phyloP scores from a whole-genome alignment of 2,797 vertebrate species.

The Meda fulgida region DNA sequence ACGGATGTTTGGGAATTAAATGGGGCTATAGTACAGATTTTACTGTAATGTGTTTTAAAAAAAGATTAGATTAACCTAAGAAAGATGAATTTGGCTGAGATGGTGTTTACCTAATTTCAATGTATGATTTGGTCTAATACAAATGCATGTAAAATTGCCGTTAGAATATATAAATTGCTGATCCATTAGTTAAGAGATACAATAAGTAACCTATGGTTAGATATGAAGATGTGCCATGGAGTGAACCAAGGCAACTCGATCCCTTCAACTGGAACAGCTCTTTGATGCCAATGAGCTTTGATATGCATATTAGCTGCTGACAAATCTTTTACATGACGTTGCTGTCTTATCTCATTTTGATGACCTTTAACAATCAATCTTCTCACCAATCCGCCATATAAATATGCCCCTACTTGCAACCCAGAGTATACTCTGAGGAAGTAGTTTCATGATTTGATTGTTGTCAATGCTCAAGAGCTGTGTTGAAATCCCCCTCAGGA shows the following conservation, averaged over 20 bases:
- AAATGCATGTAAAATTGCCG: background rate
- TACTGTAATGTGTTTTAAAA: background rate
- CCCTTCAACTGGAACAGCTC: background rate
- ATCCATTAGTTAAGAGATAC: background rate
- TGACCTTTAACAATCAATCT: background rate
- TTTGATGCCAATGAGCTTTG: slow-evolving; percentile 13
- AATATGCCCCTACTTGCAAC: background rate
- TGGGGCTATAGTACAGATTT: background rate
- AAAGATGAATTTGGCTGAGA: background rate
- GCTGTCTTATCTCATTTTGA: background rate
- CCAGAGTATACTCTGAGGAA: slow-evolving; percentile 1
- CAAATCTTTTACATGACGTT: background rate
- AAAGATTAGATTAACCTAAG: background rate
- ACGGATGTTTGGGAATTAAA: background rate
- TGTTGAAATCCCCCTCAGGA: slow-evolving; percentile 4
- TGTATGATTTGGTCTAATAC: background rate
- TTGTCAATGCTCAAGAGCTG: background rate
- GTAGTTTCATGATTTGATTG: slow-evolving; percentile 16
- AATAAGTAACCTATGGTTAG: slow-evolving; percentile 29
- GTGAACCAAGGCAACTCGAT: background rate
- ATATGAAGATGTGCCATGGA: background rate
- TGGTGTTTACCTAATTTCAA: background rate
- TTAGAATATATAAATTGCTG: background rate
- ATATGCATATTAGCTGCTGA: background rate
- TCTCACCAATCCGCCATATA: background rate